Base-by-base conservation (phyloP, 2,888 invertebrate species). In the Aleiodes alternator region DNA sequence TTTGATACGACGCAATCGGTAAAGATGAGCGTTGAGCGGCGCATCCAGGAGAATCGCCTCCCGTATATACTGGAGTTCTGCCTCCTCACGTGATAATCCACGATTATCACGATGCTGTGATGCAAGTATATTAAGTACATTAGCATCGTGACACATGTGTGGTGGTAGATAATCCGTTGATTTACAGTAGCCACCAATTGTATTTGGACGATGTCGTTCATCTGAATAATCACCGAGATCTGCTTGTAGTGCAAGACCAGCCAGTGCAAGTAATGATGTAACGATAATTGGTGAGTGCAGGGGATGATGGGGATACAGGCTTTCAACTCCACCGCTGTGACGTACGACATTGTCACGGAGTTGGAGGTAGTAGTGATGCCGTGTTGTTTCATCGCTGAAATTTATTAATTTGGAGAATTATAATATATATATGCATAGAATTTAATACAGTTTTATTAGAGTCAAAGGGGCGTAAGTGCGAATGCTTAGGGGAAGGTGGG, bases 351-450 rank as follows among this genome's bases (percentile, higher is more conserved):
- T 99, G 90, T 96, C 95, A 80, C 97, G 95, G 88, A 99, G 91
- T 91, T 99, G 98, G 84, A 97, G 92, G 91, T 97, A 99, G 90
- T 98, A 99, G 88, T 98, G 95, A 89, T 97, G 96, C 76, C 97
- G 93, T 72, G 97, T 96, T 83, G 96, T 93, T 87, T 97, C 97
- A 92, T 98, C 97, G 90, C 94, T 93, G 83, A 53, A 83, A 57
- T 78, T 56, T 53, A 2, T 48, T 38, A 66, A 38, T 50, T 43
- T 48, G 14, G 34, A 29, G 29, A 3, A 68, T 56, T 38, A 38
- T 11, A 29, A 73, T 23, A 23, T 23, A 23, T 53, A 34, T 29
- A 29, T 23, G 23, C n/a, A n/a, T n/a, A n/a, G 43, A 50, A 29
- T 34, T 4, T 6, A 34, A 34, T 34, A 34, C 2, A 34, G 34